phyloP scores from a whole-genome alignment of 1,140 invertebrate genomes.

The Drosophila rhopaloa region DNA sequence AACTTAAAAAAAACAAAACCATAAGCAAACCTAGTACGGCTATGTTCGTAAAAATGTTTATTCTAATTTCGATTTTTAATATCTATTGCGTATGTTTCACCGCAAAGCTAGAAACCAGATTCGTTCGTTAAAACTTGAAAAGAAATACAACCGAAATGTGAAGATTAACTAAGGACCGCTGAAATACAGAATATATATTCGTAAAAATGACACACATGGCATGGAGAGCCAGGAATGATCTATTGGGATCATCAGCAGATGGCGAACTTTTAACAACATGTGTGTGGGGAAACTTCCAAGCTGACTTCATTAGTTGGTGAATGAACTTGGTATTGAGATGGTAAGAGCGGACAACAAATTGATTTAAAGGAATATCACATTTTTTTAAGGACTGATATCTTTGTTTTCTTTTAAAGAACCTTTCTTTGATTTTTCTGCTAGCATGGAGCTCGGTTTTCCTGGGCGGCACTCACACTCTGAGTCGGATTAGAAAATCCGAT shows the following conservation, averaged over 20 bases:
- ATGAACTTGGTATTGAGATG: slow-evolving; percentile 13
- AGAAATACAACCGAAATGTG: slow-evolving; percentile 55
- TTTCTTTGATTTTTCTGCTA: slow-evolving; percentile 35
- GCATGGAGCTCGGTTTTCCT: slow-evolving; percentile 14
- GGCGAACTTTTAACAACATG: slow-evolving; percentile 4
- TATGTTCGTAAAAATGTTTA: slow-evolving; percentile 45
- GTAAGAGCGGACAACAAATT: slow-evolving; percentile 19
- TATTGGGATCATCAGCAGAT: slow-evolving; percentile 13
- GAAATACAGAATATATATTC: slow-evolving; percentile 76
- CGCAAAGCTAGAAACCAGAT: slow-evolving; percentile 53
- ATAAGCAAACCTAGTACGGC: slow-evolving; percentile 27
- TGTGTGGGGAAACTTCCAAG: slow-evolving; percentile 4
- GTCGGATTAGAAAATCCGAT: slow-evolving; percentile 7
- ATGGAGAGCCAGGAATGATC: background rate
- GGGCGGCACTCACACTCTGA: slow-evolving; percentile 67
- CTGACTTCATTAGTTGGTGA: slow-evolving; percentile 23
- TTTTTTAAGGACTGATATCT: background rate
- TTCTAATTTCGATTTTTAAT: slow-evolving; percentile 46
- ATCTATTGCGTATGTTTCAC: slow-evolving; percentile 39
- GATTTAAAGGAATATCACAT: background rate
- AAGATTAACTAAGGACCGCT: slow-evolving; percentile 65
- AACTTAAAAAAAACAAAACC: slow-evolving; percentile 17
- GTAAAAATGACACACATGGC: slow-evolving; percentile 61
- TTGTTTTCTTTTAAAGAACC: slow-evolving; percentile 1
- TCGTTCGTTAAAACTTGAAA: slow-evolving; percentile 60